Conservation (phyloP, 2,888 invertebrate species). For the Cosmorhoe ocellata region DNA sequence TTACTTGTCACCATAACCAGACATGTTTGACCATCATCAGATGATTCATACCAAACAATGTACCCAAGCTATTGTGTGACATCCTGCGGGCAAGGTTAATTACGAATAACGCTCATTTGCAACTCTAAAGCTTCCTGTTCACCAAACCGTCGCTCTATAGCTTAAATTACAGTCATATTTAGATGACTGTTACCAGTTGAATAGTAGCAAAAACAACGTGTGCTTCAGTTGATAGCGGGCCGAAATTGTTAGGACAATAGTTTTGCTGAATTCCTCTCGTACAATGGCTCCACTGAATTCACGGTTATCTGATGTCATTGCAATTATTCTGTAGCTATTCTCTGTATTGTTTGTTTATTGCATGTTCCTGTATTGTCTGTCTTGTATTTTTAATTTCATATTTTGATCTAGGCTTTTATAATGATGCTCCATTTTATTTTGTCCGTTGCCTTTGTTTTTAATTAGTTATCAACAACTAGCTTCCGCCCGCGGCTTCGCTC, state of each 20-base stretch:
- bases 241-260: not conserved
- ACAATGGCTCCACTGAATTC: conserved; percentile 19
- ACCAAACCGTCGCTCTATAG: not conserved
- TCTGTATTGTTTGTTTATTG: conserved; percentile 12
- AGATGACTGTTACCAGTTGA: too few relatives aligned
- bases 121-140: conserved; percentile 3
- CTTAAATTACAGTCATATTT: too few relatives aligned
- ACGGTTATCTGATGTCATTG: conserved; percentile 26
- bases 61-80: conserved; percentile 14
- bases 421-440: too few relatives aligned
- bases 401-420: conserved; percentile 13
- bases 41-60: conserved; percentile 22
- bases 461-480: too few relatives aligned
- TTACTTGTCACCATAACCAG: conserved; percentile 1
- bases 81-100: conserved; percentile 30
- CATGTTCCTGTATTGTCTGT: conserved; percentile 4
- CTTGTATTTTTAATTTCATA: conserved; percentile 14
- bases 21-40: conserved; percentile 5
- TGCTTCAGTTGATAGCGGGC: conserved; percentile 4
- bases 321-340: conserved; percentile 12
- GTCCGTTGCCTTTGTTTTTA: too few relatives aligned
- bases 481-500: too few relatives aligned
- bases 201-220: not conserved
- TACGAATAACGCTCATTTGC: conserved; percentile 24
- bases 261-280: conserved; percentile 16